Percentiles rank a stretch among this genome's conserved stretches.
phyloP scores from a whole-genome alignment of 2,888 invertebrate species.

The Epirrhoe alternata region DNA sequence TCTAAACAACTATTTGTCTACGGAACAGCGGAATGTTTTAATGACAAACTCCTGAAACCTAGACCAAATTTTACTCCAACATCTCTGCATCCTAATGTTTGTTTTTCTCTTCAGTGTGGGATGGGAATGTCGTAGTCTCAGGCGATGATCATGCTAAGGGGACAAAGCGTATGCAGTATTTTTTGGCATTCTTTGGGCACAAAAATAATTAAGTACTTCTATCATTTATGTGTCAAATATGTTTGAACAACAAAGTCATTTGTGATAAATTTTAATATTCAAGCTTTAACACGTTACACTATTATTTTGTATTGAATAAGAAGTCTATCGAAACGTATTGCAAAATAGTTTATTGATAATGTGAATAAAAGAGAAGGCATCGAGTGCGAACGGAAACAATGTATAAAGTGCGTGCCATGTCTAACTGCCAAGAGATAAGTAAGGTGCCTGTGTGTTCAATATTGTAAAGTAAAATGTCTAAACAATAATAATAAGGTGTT shows the following conservation, averaged over 20 bases:
- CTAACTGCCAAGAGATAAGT: slow-evolving; percentile 73
- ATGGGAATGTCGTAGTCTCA: not conserved
- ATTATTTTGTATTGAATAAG: slow-evolving; percentile 46
- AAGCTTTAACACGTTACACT: slow-evolving; percentile 46
- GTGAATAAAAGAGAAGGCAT: slow-evolving; percentile 44
- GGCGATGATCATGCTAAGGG: not conserved
- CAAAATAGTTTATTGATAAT: slow-evolving; percentile 30
- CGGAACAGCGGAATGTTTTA: not conserved
- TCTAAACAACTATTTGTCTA: not conserved
- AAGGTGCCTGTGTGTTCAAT: slow-evolving; percentile 83
- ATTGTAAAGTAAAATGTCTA: slow-evolving; percentile 60
- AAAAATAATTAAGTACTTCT: not conserved
- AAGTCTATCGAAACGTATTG: slow-evolving; percentile 41
- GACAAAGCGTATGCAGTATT: not conserved
- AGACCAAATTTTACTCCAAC: not conserved
- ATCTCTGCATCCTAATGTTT: too few relatives aligned
- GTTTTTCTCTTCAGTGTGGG: too few relatives aligned
- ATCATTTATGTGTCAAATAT: slow-evolving; percentile 49
- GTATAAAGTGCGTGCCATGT: slow-evolving; percentile 71
- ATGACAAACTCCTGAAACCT: too few relatives aligned
- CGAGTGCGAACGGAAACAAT: slow-evolving; percentile 50
- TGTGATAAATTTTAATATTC: slow-evolving; percentile 63
- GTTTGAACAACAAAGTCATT: slow-evolving; percentile 60
- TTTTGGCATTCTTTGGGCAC: not conserved
- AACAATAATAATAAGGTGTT: slow-evolving; percentile 51